A percentile compares a stretch with the other conserved stretches of the same genome.
Evolutionary conservation across 2,888 invertebrate species (phyloP).

Genomic region (Macrosiphum euphorbiae): DNA sequence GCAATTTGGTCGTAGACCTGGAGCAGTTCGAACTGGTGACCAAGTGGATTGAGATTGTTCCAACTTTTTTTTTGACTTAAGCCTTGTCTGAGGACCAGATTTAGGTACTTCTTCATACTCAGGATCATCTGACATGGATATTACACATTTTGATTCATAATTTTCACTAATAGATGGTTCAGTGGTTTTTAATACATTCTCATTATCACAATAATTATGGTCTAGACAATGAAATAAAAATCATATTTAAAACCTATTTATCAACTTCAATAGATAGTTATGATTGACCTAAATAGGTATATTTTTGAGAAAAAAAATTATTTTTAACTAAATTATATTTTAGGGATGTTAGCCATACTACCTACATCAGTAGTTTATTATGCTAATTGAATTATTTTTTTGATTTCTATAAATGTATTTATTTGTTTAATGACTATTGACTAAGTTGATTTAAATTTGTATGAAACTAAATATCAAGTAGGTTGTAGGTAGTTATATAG

Average conservation of each 20-base stretch:
- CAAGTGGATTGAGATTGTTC: slow-evolving; percentile 36
- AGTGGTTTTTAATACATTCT: slow-evolving; percentile 37
- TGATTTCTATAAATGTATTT: too few relatives aligned
- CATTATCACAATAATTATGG: slow-evolving; percentile 63
- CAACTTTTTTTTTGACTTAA: slow-evolving; percentile 31
- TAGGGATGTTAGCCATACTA: neutral
- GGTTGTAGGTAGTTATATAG: too few relatives aligned
- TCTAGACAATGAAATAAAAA: slow-evolving; percentile 61
- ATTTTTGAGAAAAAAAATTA: neutral
- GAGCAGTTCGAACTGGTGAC: slow-evolving; percentile 56
- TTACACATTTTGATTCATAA: slow-evolving; percentile 53
- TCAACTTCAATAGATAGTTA: slow-evolving; percentile 8
- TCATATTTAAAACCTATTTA: slow-evolving; percentile 38
- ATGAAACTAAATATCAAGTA: too few relatives aligned
- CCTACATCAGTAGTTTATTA: neutral
- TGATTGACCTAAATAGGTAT: neutral
- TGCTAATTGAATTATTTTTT: neutral
- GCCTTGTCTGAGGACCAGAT: slow-evolving; percentile 41
- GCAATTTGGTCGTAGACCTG: slow-evolving; percentile 62
- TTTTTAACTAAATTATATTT: neutral
- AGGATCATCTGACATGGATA: slow-evolving; percentile 58
- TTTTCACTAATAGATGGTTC: slow-evolving; percentile 50
- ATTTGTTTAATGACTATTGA: too few relatives aligned
- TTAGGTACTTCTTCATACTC: slow-evolving; percentile 11
- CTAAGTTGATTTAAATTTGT: too few relatives aligned